Percentiles rank a stretch among this genome's conserved stretches.
Conservation (phyloP, 2,888 invertebrate species). For the Aplocera efformata region DNA sequence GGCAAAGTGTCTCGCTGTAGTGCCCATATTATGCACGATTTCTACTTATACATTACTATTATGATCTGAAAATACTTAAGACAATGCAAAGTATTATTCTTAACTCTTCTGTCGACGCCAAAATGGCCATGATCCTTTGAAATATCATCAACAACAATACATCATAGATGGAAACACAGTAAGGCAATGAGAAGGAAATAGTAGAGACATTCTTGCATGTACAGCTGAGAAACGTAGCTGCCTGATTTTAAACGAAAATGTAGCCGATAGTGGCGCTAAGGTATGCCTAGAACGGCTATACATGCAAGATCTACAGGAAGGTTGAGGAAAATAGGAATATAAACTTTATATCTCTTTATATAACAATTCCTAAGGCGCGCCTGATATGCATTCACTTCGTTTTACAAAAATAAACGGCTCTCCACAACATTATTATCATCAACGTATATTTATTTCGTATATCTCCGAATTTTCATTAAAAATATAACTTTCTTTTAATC, state of each 20-base stretch:
- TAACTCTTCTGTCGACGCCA: too few species aligned
- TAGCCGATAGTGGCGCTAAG: too few species aligned
- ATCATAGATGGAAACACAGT: constrained; percentile 45
- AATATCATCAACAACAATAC: constrained; percentile 7
- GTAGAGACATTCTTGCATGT: constrained; percentile 8
- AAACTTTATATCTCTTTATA: constrained; percentile 32
- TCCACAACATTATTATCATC: constrained; percentile 36
- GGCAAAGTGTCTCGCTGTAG: too few species aligned
- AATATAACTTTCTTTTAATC: constrained; percentile 17
- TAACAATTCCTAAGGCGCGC: constrained; percentile 63
- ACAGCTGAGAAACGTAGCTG: constrained; percentile 4
- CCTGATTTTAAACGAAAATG: too few species aligned
- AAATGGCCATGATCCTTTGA: too few species aligned
- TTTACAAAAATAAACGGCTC: constrained; percentile 75
- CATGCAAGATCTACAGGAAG: constrained; percentile 17
- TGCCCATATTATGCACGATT: too few species aligned
- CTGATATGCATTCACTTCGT: constrained; percentile 72
- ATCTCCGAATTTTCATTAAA: constrained; percentile 6
- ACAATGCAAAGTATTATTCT: too few species aligned
- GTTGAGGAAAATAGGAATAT: constrained; percentile 17
- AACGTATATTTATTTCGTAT: constrained; percentile 11
- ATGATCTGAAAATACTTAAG: too few species aligned
- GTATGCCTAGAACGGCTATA: constrained; percentile 11
- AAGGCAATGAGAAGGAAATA: constrained; percentile 63
- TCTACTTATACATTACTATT: too few species aligned